Evolutionary conservation across 2,113 vertebrate genomes (phyloP), one percentile per base, ranked within the genome.

Genomic region (Fukomys damarensis): DNA sequence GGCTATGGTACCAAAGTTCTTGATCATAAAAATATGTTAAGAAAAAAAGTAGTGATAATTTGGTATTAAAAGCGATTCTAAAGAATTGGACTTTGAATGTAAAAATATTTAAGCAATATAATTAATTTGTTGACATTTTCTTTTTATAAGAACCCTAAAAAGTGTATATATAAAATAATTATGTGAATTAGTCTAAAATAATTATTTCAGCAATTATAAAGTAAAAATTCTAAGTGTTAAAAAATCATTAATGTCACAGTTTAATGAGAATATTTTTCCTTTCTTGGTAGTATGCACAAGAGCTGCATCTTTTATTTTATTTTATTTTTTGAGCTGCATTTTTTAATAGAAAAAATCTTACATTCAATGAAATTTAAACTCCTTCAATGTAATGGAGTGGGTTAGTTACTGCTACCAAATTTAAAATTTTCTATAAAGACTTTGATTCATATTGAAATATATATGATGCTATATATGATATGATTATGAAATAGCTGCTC

Each of bases 381-480:
- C 49, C 41, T 93, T 41, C 46, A 89, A 43, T 52, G 76, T n/a
- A 76, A 52, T 49, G 19, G n/a, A 82, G 30, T 49, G 59, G 30
- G 5, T 81, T 49, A 66, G 9, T 10, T 80, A 20, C 58, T 43
- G 11, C 11, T 63, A 65, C 46, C 74, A 74, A 80, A 80, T 86
- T 58, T 95, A 59, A 85, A 81, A 43, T 80, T 59, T 72, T 72
- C 43, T 56, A 66, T 2, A 19, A 56, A 56, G 49, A 56, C 38
- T 52, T 76, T 89, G 86, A 92, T 93, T 89, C 63, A 80, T 38
- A 81, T 43, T 84, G 52, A 81, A 65, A 54, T 70, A 17, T 80
- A 95, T 8, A 49, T 79, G 52, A 59, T 52, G 5, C 52, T 52
- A 20, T n/a, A 82, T 56, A 7, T 89, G n/a, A 86, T 83, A 66